phyloP scores from a whole-genome alignment of 2,797 vertebrate species.

The Hemibagrus guttatus region DNA sequence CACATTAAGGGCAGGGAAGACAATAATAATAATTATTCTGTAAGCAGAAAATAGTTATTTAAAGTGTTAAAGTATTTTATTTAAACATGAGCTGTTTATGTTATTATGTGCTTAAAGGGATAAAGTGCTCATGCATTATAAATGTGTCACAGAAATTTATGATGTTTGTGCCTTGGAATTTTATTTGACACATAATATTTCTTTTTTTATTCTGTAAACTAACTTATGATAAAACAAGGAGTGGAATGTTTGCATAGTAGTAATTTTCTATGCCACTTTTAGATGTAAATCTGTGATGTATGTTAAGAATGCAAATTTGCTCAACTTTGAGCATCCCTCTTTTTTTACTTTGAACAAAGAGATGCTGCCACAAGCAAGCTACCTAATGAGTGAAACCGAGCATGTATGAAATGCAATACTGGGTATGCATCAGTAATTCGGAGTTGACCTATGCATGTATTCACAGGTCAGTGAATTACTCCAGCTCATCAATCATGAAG shows the following conservation, averaged over 20 bases:
- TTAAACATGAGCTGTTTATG: not conserved
- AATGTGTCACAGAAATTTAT: not conserved
- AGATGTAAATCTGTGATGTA: not conserved
- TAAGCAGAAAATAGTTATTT: not conserved
- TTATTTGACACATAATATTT: not conserved
- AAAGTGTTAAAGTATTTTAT: no score
- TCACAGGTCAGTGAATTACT: constrained; percentile 37
- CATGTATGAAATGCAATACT: not conserved
- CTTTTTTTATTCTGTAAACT: not conserved
- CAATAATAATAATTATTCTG: not conserved
- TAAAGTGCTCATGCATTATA: not conserved
- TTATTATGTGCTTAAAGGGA: not conserved
- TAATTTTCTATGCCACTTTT: not conserved
- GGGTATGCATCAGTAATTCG: constrained; percentile 14
- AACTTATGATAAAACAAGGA: not conserved
- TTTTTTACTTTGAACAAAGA: not conserved
- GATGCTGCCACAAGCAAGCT: not conserved
- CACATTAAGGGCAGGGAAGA: not conserved
- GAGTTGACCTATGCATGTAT: constrained; percentile 22
- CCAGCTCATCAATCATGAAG: constrained; percentile 30
- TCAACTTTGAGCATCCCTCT: not conserved
- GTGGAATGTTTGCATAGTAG: not conserved
- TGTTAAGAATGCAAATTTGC: not conserved
- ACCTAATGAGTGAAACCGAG: constrained; percentile 16
- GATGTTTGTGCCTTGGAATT: not conserved